Evolutionary conservation across 2,113 vertebrate genomes (phyloP), one percentile per base, ranked within the genome.

Genomic region (Grantiella picta): DNA sequence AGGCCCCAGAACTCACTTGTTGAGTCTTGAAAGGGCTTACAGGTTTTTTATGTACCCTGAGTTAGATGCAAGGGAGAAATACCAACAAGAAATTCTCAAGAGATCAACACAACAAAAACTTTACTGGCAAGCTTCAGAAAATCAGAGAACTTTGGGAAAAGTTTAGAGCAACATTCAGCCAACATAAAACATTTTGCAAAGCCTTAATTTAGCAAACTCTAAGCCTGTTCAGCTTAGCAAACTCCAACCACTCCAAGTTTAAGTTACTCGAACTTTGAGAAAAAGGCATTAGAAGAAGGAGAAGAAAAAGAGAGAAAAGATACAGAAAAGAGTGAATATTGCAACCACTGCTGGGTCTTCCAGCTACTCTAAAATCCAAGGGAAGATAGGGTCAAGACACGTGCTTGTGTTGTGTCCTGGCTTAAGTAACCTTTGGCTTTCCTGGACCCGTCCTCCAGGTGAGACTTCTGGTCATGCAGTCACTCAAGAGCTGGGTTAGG

Each of bases 1-100:
- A 42, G 45, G 59, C 19, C 35, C 35, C 19, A 59, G 24, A 69
- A 40, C 29, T 59, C 35, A 59, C 13, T 68, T 0, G 0, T 14
- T 1, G 3, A 57, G 9, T 69, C 23, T 40, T n/a, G 12, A 40
- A 50, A 59, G 35, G 36, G 19, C 15, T 50, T 69, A 56, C 14
- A 23, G 53, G 12, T 28, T 69, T 56, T 49, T 82, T 28, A 28
- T 29, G 65, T 69, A 28, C 23, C 44, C 24, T 70, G 44, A 70
- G 49, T 50, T 70, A 59, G 54, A 42, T n/a, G 24, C 29, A n/a
- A 24, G 20, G n/a, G 19, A 42, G 15, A 69, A 82, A 50, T 82
- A 69, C 24, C 53, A 40, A 23, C 35, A 40, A 33, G 28, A 7
- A 57, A 33, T 28, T 40, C 53, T 27, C 53, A 57, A 59, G 65